Base-by-base conservation (phyloP, 1,140 invertebrate genomes). In the Stratiolaelaps scimitus region DNA sequence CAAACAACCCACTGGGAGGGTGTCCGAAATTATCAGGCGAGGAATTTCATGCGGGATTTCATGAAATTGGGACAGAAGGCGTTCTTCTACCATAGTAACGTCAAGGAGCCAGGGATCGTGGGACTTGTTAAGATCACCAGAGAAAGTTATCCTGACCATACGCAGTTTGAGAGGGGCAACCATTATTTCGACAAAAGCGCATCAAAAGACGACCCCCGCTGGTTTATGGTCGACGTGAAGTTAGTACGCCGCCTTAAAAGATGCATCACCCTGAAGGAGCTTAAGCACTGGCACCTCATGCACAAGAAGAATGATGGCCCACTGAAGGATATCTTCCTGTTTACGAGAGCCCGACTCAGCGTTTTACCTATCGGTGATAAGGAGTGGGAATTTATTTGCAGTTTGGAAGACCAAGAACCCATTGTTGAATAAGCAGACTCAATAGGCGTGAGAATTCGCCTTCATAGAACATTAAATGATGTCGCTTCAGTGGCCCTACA, bases 1-100 rank as follows among this genome's bases (percentile, higher is more conserved):
- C 71, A 75, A 64, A 76, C 72, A 23, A 71, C 72, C 17, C 72
- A 72, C 64, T 76, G 75, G 75, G 75, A 76, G 71, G 75, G 75
- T 29, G 75, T 76, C 2, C 46, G 75, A 43, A 76, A 76, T 69
- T 75, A 76, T 56, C 72, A 74, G 72, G 75, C 74, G 0, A 70
- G 74, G 47, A 76, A 76, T 67, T 75, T 74, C 65, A 73, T 76
- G 72, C 67, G 71, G 69, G 72, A 73, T 64, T 69, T 73, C 29
- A 76, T 76, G 73, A 75, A 72, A 68, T 19, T 71, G 17, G 74
- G 72, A 7, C 71, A 76, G 19, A 23, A 73, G 64, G 73, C 71
- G 7, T 76, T 76, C 67, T 76, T 76, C 65, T 76, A 76, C 66
- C 75, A 76, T 67, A 76, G 75, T 64, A 76, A 76, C 68, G 73